Evolutionary conservation across 2,113 vertebrate genomes (phyloP), one percentile per base, ranked within the genome.

Genomic region (Saimiri boliviensis): DNA sequence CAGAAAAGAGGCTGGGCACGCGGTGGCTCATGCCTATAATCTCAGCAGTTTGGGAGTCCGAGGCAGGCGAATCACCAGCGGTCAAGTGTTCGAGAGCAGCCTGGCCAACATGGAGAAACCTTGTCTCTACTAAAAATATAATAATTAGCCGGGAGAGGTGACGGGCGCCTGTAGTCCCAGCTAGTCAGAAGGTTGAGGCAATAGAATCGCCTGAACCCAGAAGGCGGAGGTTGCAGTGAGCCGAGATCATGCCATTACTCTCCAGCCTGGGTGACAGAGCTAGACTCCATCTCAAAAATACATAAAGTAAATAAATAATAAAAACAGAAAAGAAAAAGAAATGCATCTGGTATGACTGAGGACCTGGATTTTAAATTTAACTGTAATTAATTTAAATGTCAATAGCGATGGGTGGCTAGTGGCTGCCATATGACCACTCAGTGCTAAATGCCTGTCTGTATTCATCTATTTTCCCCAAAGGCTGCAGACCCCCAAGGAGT

Each of bases 351-450:
- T 16, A 37, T 2, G 3, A 49, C 27, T 2, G 21, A 60, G 49
- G 37, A 32, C 58, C 58, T 11, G 21, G 25, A 14, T 54, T 68
- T 60, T 37, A 7, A 60, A n/a, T 89, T 66, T 40, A 7, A 68
- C 14, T 82, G 56, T 42, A 82, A 7, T 73, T n/a, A 32, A 14
- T 27, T 54, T 68, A 47, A 19, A 76, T 12, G 4, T 13, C 32
- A 82, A 8, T 17, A 21, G 16, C 70, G 10, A 0, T 0, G 1
- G 1, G 30, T 45, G 66, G 47, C 32, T 54, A 20, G 7, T 6
- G 71, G 92, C 52, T 16, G 8, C 82, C 49, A 10, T 47, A 5
- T 7, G 37, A 25, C 21, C 8, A 8, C 70, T 73, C 10, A 27
- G 54, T 54, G 74, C 35, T 52, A 45, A 56, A 42, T 8, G 20